phyloP scores from a whole-genome alignment of 2,113 vertebrate species.

The Gasterosteus aculeatus region DNA sequence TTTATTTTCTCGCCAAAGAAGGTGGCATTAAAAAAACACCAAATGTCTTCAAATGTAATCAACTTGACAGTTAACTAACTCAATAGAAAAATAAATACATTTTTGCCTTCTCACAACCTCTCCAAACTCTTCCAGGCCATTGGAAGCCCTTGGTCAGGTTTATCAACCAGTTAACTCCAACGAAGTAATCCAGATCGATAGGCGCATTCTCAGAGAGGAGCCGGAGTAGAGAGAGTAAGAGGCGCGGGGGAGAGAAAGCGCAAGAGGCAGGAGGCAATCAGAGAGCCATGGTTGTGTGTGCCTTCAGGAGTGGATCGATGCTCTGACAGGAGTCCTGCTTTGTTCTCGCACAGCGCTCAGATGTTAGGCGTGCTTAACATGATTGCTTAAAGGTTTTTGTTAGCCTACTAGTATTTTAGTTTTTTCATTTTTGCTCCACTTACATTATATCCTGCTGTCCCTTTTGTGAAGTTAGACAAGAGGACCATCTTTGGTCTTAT shows the following conservation, averaged over 20 bases:
- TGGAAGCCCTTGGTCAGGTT: constrained; percentile 84
- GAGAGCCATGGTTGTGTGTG: constrained; percentile 84
- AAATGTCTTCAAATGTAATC: background rate
- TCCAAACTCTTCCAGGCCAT: constrained; percentile 79
- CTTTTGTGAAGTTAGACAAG: constrained; percentile 46
- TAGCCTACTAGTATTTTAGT: constrained; percentile 81
- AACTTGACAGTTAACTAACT: background rate
- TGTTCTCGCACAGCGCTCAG: constrained; percentile 92
- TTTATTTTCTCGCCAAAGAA: background rate
- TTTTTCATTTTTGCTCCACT: constrained; percentile 72
- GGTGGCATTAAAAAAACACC: background rate
- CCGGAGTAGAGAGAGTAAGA: constrained; percentile 70
- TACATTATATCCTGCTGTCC: constrained; percentile 61
- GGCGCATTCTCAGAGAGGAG: constrained; percentile 86
- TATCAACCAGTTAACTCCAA: constrained; percentile 91
- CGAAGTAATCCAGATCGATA: constrained; percentile 94
- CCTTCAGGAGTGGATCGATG: constrained; percentile 97
- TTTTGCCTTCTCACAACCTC: constrained; percentile 57
- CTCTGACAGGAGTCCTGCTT: constrained; percentile 90
- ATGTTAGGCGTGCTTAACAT: constrained; percentile 95
- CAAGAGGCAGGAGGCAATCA: constrained; percentile 90
- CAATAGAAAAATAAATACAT: constrained; percentile 19
- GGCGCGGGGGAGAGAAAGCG: constrained; percentile 68
- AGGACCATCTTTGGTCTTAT: constrained; percentile 9
- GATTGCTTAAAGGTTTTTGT: constrained; percentile 97